Percentiles rank a stretch among this genome's conserved stretches.
Conservation (phyloP, 2,113 vertebrate genomes). For the Brachypodius melanocephalos region DNA sequence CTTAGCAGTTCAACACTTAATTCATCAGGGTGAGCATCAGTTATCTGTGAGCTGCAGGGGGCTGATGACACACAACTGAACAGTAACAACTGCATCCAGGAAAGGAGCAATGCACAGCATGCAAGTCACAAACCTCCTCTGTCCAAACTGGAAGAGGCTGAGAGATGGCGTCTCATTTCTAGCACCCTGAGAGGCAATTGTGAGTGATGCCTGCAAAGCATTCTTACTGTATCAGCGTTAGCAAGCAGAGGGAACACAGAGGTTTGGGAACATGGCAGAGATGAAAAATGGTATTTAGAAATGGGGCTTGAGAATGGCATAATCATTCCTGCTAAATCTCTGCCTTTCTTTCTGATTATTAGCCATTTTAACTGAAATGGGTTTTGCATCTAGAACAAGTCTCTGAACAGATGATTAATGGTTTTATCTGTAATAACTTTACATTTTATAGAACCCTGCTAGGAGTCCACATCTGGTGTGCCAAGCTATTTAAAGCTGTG, state of each 20-base stretch:
- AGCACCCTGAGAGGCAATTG: not conserved
- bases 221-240: not conserved
- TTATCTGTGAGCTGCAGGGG: not conserved
- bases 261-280: not conserved
- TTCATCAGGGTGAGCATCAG: not conserved
- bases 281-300: conserved; percentile 53
- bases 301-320: conserved; percentile 27
- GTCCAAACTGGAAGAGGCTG: not conserved
- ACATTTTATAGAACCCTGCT: conserved; percentile 77
- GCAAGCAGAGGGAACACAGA: not conserved
- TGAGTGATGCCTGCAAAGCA: not conserved
- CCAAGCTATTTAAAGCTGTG: conserved; percentile 81
- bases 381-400: conserved; percentile 73
- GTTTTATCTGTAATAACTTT: conserved; percentile 79
- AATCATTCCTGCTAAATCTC: conserved; percentile 50
- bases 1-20: not conserved
- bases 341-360: conserved; percentile 70
- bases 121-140: not conserved
- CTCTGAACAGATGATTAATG: conserved; percentile 82
- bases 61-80: not conserved
- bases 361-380: conserved; percentile 72
- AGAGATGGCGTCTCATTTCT: not conserved
- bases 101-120: not conserved
- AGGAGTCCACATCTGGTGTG: conserved; percentile 78
- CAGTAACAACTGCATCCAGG: not conserved